Conservation (phyloP, 2,113 vertebrate genomes). For the Zosterops japonicus region DNA sequence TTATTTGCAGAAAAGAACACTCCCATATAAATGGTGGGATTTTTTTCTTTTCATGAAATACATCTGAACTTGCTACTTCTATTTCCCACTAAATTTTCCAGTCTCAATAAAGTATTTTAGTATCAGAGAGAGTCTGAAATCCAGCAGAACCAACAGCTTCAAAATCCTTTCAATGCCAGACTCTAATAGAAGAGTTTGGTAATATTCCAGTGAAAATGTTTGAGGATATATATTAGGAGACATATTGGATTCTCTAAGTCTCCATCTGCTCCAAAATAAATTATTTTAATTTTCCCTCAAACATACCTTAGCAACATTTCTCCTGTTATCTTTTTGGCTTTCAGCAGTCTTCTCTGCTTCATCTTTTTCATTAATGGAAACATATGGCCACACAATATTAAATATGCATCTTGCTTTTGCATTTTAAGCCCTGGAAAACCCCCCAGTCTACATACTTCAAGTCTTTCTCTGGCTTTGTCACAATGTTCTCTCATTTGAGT, state of each 20-base stretch:
- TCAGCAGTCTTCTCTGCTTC: background rate
- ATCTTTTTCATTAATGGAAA: slow-evolving; percentile 33
- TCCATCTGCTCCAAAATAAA: background rate
- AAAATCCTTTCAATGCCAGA: background rate
- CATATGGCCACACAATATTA: background rate
- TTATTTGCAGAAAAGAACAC: background rate
- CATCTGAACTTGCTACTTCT: background rate
- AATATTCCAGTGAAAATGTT: slow-evolving; percentile 44
- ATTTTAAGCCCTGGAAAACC: slow-evolving; percentile 14
- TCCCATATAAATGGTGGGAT: background rate
- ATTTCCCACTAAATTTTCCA: background rate
- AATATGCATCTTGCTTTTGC: background rate
- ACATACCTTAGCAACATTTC: slow-evolving; percentile 4
- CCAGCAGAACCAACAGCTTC: background rate
- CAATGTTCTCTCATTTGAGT: background rate
- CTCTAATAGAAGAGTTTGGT: background rate
- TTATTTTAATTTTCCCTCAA: slow-evolving; percentile 18
- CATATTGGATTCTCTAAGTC: background rate
- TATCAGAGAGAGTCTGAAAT: background rate
- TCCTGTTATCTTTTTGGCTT: slow-evolving; percentile 34
- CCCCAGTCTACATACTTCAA: background rate
- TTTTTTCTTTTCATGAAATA: background rate
- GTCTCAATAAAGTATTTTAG: background rate
- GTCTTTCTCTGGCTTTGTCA: background rate
- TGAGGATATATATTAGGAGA: background rate